Evolutionary conservation across 2,113 vertebrate species (phyloP).

Genomic region (Echinops telfairi): DNA sequence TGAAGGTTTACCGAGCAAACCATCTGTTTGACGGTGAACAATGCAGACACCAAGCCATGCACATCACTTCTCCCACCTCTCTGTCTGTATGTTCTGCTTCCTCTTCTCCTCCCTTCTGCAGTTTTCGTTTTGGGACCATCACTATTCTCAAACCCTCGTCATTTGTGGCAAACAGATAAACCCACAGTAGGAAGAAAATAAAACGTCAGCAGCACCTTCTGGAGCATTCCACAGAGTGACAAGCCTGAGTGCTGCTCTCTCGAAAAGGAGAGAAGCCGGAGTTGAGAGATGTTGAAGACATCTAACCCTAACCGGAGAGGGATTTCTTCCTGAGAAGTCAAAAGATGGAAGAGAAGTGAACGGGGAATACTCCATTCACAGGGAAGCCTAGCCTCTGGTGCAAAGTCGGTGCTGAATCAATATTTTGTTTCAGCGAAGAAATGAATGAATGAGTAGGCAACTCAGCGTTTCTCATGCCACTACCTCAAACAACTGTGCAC

Average conservation of each 20-base stretch:
- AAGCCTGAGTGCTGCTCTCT: neutral
- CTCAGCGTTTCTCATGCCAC: neutral
- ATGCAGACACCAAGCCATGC: no score
- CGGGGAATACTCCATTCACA: neutral
- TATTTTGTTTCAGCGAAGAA: neutral
- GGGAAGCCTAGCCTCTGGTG: neutral
- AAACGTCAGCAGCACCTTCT: neutral
- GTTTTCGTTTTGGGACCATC: no score
- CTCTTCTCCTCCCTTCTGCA: no score
- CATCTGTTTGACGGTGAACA: no score
- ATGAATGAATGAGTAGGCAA: neutral
- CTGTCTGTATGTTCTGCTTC: no score
- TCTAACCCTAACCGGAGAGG: neutral
- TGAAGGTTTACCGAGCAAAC: no score
- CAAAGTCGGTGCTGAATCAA: neutral
- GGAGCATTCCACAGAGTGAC: neutral
- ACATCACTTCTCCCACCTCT: no score
- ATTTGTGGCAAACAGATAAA: conserved; percentile 2
- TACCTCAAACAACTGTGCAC: neutral
- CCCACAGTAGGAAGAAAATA: neutral
- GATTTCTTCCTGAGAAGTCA: neutral
- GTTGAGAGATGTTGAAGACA: neutral
- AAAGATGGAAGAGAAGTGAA: conserved; percentile 2
- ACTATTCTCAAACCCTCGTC: neutral
- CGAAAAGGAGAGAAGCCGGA: neutral